Conservation (phyloP, 2,797 vertebrate species). For the Oryzias sinensis region DNA sequence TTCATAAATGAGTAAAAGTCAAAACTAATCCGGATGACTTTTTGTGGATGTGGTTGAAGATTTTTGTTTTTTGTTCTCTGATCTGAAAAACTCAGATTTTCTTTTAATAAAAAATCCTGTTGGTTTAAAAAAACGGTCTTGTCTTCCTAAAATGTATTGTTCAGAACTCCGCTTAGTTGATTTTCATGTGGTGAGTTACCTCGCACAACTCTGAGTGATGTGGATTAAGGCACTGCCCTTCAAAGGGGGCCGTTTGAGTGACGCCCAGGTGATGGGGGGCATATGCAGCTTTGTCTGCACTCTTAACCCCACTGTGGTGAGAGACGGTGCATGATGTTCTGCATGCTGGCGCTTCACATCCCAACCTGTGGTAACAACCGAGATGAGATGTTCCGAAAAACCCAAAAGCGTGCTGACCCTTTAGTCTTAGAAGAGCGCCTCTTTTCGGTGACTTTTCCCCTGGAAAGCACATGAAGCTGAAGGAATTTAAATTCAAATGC, state of each 20-base stretch:
- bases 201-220: not conserved
- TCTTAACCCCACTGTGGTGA: conserved; percentile 38
- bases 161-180: no score
- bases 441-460: conserved; percentile 18
- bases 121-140: no score
- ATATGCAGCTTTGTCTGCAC: no score
- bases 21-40: no score
- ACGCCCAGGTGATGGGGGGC: no score
- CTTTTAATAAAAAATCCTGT: no score
- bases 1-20: no score
- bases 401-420: not conserved
- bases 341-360: conserved; percentile 23
- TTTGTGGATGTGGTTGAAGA: no score
- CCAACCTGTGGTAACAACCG: conserved; percentile 42
- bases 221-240: not conserved
- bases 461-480: conserved; percentile 30
- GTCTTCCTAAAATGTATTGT: no score
- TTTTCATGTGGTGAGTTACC: not conserved
- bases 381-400: not conserved
- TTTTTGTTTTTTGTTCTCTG: no score
- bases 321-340: conserved; percentile 37
- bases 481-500: conserved; percentile 22
- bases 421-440: conserved; percentile 19
- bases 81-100: no score
- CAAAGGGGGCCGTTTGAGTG: no score